A percentile compares a stretch with the other conserved stretches of the same genome.
phyloP scores from a whole-genome alignment of 2,113 vertebrate species.

The Mesocricetus auratus region DNA sequence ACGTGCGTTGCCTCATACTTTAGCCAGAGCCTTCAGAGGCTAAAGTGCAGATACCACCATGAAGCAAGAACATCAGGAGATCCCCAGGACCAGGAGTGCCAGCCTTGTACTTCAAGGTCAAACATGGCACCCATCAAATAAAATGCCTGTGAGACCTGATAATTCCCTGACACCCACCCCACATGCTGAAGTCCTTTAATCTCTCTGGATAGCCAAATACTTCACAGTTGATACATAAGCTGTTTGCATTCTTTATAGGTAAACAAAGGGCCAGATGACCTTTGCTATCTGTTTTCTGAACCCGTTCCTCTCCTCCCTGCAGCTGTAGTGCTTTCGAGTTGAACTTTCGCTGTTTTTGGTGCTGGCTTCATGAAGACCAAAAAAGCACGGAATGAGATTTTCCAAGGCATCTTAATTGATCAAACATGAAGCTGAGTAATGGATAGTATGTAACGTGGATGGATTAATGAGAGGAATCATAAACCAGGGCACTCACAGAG shows the following conservation, averaged over 20 bases:
- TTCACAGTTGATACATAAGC: background rate
- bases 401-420: background rate
- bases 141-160: slow-evolving; percentile 18
- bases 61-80: slow-evolving; percentile 53
- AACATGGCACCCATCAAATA: slow-evolving; percentile 47
- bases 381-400: background rate
- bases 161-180: slow-evolving; percentile 33
- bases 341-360: background rate
- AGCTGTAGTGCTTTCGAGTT: background rate
- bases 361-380: background rate
- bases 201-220: slow-evolving; percentile 3
- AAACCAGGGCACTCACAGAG: background rate
- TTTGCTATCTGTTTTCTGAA: slow-evolving; percentile 34
- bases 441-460: too few species aligned
- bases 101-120: slow-evolving; percentile 63
- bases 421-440: background rate
- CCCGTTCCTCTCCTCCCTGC: background rate
- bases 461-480: background rate
- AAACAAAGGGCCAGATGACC: background rate
- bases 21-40: slow-evolving; percentile 69
- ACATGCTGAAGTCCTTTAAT: background rate
- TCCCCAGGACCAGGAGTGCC: slow-evolving; percentile 30
- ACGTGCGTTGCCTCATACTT: slow-evolving; percentile 78
- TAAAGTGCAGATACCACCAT: slow-evolving; percentile 17
- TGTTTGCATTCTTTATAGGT: slow-evolving; percentile 15